Evolutionary conservation across 2,797 vertebrate genomes (phyloP), one percentile per base, ranked within the genome.

Genomic region (Valencia hispanica): DNA sequence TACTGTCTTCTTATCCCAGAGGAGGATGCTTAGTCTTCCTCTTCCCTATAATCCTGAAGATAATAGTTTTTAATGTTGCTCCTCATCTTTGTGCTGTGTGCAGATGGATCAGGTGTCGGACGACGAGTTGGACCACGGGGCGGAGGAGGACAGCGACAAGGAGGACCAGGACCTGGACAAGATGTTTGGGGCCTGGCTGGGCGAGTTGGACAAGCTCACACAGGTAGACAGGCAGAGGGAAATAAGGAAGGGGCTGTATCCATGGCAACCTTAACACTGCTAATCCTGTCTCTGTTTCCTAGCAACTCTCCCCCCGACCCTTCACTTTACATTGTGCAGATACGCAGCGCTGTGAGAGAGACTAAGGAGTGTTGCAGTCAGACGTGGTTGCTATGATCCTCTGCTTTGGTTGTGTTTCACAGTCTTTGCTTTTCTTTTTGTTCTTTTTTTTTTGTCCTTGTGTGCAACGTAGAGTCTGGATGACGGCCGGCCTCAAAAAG

Each of bases 61-160:
- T 57, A 10, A 70, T 3, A 10, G 39, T 70, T 34, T 53, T 25
- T 11, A 17, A 68, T 10, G 15, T 36, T 3, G 2, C 27, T 25
- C 12, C 1, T 11, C 50, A 9, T 47, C 15, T 65, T 25, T 30
- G 63, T 36, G 4, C 43, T 77, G 11, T 68, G 30, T 79, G 22
- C 82, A 99, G 98, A 99, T 99, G 98, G 98, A 99, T 84, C 98
- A 99, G 83, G 92, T 99, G 12, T 99, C 98, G 30, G 98, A 99
- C 88, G 98, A 99, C 53, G 98, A 99, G 87, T 87, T 98, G 92
- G 98, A 99, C 90, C 98, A 99, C 88, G 97, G 96, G 59, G 97
- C 97, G 0, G 93, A 94, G 90, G 98, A 99, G 94, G 98, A 99
- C 82, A 99, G 98, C 47, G 98, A 99, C 92, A 98, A 99, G 91